Percentiles rank a stretch among this genome's conserved stretches.
These are phyloP conservation scores for Oophaga sylvatica DNA, from an alignment of 2,797 vertebrate genomes.

Conservation along the genomic window DNA sequence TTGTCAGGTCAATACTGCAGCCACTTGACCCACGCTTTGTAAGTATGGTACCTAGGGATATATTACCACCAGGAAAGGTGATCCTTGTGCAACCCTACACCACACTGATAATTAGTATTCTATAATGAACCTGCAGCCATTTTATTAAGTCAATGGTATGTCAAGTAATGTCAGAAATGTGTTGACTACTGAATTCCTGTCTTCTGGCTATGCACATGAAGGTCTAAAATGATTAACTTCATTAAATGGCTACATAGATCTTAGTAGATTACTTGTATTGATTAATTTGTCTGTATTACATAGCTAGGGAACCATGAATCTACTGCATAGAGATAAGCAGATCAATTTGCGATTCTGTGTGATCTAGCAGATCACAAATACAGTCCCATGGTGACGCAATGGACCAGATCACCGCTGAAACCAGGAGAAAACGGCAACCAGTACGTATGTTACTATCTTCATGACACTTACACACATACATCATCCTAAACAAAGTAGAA, in stretches of 20 bases:
- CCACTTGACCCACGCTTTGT: slow-evolving; percentile 51
- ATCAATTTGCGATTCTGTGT: too few relatives aligned
- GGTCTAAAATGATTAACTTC: neutral
- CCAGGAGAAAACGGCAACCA: too few relatives aligned
- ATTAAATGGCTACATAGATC: neutral
- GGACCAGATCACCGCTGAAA: too few relatives aligned
- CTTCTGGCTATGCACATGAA: neutral
- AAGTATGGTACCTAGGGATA: slow-evolving; percentile 36
- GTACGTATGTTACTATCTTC: too few relatives aligned
- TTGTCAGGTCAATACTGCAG: slow-evolving; percentile 42
- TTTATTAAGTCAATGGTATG: slow-evolving; percentile 33
- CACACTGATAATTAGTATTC: slow-evolving; percentile 35
- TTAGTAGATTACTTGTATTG: too few relatives aligned
- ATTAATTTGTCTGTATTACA: too few relatives aligned
- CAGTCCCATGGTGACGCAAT: too few relatives aligned
- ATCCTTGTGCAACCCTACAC: slow-evolving; percentile 50
- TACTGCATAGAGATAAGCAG: too few relatives aligned
- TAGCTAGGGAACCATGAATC: too few relatives aligned
- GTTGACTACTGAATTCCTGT: slow-evolving; percentile 36
- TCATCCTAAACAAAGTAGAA: too few relatives aligned
- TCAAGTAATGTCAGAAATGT: slow-evolving; percentile 21
- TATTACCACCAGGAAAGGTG: slow-evolving; percentile 48
- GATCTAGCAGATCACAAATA: too few relatives aligned
- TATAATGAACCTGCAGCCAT: slow-evolving; percentile 26
- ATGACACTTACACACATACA: too few relatives aligned